Percentiles rank a stretch among this genome's conserved stretches.
These are phyloP conservation scores for Meriones unguiculatus DNA, from an alignment of 2,113 vertebrate species.

Conservation along the genomic window DNA sequence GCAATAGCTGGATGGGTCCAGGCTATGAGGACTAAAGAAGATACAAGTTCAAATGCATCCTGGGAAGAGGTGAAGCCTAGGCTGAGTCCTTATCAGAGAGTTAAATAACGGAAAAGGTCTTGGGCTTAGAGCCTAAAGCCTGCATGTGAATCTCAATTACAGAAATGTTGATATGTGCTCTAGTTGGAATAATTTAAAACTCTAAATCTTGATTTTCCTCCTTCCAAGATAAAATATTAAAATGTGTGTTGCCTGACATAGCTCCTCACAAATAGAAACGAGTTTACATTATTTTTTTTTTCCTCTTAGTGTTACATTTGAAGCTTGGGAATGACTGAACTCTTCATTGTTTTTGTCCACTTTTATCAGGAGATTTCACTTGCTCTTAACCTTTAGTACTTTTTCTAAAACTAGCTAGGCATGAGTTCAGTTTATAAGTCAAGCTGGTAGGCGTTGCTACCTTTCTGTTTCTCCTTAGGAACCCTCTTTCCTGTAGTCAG, in stretches of 20 bases:
- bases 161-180: neutral
- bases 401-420: neutral
- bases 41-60: rapidly evolving
- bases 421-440: neutral
- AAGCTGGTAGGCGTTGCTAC: neutral
- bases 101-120: no score
- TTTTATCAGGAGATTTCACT: neutral
- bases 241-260: neutral
- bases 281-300: neutral
- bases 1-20: rapidly evolving
- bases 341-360: neutral
- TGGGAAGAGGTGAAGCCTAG: neutral
- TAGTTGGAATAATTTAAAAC: neutral
- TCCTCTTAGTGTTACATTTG: neutral
- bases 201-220: neutral
- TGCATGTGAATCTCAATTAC: neutral
- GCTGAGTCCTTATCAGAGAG: neutral
- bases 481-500: neutral
- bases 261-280: neutral
- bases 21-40: rapidly evolving
- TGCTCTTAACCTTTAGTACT: neutral
- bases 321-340: neutral
- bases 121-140: neutral
- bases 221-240: neutral
- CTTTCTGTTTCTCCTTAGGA: neutral